Evolutionary conservation across 2,888 invertebrate species (phyloP).

Genomic region (Lasioglossum zephyrum): DNA sequence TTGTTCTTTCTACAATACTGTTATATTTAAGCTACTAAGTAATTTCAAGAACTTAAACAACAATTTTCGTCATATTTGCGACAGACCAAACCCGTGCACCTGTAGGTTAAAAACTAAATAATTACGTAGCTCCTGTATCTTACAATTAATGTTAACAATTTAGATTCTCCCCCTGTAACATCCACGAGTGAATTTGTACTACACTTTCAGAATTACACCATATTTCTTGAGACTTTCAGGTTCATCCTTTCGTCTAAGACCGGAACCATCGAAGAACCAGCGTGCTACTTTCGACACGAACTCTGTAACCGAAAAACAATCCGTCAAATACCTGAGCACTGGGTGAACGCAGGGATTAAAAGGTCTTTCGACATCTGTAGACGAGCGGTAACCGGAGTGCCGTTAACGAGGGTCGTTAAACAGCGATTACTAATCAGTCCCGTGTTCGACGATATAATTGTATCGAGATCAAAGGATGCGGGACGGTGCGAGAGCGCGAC

Average conservation of each 20-base stretch:
- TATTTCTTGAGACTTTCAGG: not conserved
- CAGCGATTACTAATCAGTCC: conserved; percentile 32
- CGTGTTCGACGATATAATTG: conserved; percentile 40
- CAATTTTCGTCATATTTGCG: too few relatives aligned
- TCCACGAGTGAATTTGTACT: not conserved
- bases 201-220: not conserved
- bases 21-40: too few relatives aligned
- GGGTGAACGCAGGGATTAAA: not conserved
- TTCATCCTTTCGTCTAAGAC: not conserved
- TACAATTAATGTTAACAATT: too few relatives aligned
- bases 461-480: conserved; percentile 54
- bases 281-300: not conserved
- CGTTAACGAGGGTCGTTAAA: conserved; percentile 18
- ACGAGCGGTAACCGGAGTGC: not conserved
- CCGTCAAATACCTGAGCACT: not conserved
- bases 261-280: not conserved
- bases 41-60: too few relatives aligned
- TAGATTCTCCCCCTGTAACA: not conserved
- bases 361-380: not conserved
- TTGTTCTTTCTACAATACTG: too few relatives aligned
- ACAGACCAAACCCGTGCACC: too few relatives aligned
- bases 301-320: not conserved
- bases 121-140: too few relatives aligned
- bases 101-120: too few relatives aligned
- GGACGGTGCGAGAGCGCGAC: conserved; percentile 28